Conservation (phyloP, 2,797 vertebrate genomes). For the Molothrus ater region DNA sequence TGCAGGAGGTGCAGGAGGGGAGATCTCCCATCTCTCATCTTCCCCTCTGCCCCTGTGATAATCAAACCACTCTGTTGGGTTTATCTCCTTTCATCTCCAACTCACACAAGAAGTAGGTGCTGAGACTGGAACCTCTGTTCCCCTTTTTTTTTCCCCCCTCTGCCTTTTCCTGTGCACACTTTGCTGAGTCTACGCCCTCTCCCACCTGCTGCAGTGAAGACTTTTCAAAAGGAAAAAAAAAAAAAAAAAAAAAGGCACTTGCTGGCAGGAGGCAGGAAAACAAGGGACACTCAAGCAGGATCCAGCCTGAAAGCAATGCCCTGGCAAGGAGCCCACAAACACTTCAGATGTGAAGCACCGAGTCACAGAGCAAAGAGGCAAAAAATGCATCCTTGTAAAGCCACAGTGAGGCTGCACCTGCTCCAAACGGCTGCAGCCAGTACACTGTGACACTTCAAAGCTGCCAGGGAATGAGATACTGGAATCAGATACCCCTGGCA, state of each 20-base stretch:
- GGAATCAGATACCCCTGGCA: not conserved
- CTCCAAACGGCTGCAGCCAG: not conserved
- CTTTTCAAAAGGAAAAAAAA: not conserved
- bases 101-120: not conserved
- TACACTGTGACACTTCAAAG: not conserved
- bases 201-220: not conserved
- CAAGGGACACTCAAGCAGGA: not conserved
- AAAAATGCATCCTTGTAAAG: conserved; percentile 20
- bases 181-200: not conserved
- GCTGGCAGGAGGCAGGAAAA: conserved; percentile 21
- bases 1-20: not conserved
- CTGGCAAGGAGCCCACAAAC: conserved; percentile 11
- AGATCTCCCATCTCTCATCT: not conserved
- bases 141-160: fast-evolving
- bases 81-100: conserved; percentile 19
- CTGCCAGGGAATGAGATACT: not conserved
- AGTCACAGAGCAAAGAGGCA: conserved; percentile 10
- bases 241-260: not conserved
- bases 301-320: not conserved
- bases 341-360: conserved; percentile 13
- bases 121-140: not conserved
- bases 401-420: not conserved
- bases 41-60: not conserved
- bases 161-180: not conserved
- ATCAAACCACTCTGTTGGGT: not conserved